Base-by-base conservation (phyloP, 2,888 invertebrate species). In the Leptura quadrifasciata region DNA sequence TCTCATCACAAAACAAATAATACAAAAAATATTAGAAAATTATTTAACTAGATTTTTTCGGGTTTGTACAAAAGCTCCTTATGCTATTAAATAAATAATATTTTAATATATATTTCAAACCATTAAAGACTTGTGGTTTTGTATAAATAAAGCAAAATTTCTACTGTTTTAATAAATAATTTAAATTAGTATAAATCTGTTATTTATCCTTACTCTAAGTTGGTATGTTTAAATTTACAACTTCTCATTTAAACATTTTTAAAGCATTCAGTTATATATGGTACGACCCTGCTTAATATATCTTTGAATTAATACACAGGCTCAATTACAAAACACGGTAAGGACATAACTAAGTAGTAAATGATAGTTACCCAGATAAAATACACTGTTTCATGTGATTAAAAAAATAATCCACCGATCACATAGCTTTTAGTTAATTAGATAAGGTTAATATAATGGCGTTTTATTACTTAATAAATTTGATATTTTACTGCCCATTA, bases 351-450 rank as follows among this genome's bases (percentile, higher is more conserved):
- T 57, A 57, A 57, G 12, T 15, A 18, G 1, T 21, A 57, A 57
- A 57, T 20, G 21, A 12, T 12, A 20, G 57, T 20, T 21, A 57
- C 21, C 57, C 20, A 57, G 57, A 57, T 57, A 57, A n/a, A 6
- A 2, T 20, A 57, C 3, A 10, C 47, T 1, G 9, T 57, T 57
- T 57, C 57, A 57, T 21, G 57, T 57, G 57, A 20, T 57, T 57
- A 20, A 57, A 57, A 47, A 20, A 57, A 57, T 57, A 10, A 57
- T 57, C 20, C 21, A 21, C 57, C 57, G 1, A 21, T 57, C 20
- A 20, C 21, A 20, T 57, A 4, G 57, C 57, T 57, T 57, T 57
- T 57, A 57, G 57, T 57, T 57, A 57, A 57, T 57, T 57, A 57
- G 57, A 57, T 57, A 57, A 20, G 9, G 21, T 21, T 12, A 10